Evolutionary conservation across 2,113 vertebrate genomes (phyloP).

Genomic region (Gambusia affinis): DNA sequence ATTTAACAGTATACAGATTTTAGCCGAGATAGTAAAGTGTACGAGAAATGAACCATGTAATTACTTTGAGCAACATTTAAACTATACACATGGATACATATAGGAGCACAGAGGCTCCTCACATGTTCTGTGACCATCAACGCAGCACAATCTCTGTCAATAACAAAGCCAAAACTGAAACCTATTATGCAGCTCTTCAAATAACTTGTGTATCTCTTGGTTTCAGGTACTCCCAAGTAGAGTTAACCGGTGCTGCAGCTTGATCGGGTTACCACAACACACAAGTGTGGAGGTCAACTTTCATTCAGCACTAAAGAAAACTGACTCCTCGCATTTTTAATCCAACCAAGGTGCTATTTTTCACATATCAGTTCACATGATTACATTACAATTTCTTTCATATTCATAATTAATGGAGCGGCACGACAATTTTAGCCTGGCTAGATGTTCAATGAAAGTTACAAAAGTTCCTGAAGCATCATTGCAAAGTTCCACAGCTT

Average conservation of each 20-base stretch:
- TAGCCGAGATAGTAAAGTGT: background rate
- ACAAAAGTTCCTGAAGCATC: background rate
- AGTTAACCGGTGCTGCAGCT: background rate
- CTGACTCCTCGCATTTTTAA: background rate
- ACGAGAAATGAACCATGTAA: background rate
- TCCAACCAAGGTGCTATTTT: background rate
- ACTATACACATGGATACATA: background rate
- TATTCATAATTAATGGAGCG: too few relatives aligned
- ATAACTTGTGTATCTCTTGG: background rate
- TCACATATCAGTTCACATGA: too few relatives aligned
- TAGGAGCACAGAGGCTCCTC: background rate
- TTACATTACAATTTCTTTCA: too few relatives aligned
- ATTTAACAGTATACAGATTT: background rate
- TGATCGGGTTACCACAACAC: background rate
- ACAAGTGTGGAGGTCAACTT: background rate
- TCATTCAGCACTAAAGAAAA: background rate
- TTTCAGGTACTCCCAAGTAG: too few relatives aligned
- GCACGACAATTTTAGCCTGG: background rate
- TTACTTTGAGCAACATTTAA: background rate
- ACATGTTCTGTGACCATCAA: background rate
- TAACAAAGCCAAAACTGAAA: background rate
- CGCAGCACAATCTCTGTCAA: background rate
- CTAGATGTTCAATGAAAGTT: slow-evolving; percentile 1
- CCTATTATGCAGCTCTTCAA: background rate
- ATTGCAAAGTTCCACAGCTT: slow-evolving; percentile 6